Percentiles rank a stretch among this genome's conserved stretches.
These are phyloP conservation scores for Macrobrachium nipponense DNA, from an alignment of 1,140 invertebrate species.

Conservation along the genomic window DNA sequence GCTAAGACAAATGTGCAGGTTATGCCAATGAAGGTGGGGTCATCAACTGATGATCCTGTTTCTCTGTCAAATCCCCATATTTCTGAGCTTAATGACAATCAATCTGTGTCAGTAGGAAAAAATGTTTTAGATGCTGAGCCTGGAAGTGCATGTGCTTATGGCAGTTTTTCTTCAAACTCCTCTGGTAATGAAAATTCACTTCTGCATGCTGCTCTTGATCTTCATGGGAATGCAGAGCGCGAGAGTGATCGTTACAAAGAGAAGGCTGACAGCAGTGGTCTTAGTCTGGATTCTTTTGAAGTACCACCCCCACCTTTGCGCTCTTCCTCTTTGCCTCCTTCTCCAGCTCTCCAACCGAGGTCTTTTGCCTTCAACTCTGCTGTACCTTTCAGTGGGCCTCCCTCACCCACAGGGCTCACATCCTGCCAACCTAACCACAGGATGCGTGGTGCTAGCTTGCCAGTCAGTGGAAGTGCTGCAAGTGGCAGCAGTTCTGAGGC, in stretches of 20 bases:
- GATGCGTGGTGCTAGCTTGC: slow-evolving; percentile 33
- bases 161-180: background rate
- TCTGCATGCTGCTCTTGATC: background rate
- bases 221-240: background rate
- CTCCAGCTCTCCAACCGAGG: slow-evolving; percentile 4
- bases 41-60: too few relatives aligned
- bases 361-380: too few relatives aligned
- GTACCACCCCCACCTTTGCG: slow-evolving; percentile 37
- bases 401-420: background rate
- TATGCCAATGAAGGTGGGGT: too few relatives aligned
- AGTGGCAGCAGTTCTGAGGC: slow-evolving; percentile 26
- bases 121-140: slow-evolving; percentile 10
- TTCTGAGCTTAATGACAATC: background rate
- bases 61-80: too few relatives aligned
- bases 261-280: background rate
- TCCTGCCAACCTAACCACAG: background rate
- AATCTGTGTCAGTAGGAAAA: slow-evolving; percentile 26
- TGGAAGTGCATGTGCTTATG: background rate
- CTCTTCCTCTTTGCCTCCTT: slow-evolving; percentile 45
- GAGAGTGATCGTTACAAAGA: background rate
- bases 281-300: background rate
- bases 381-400: background rate
- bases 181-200: background rate
- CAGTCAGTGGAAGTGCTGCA: background rate
- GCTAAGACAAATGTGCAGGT: too few relatives aligned